These are phyloP conservation scores for Drosophila subpulchrella DNA, from an alignment of 1,140 invertebrate genomes.

Conservation along the genomic window DNA sequence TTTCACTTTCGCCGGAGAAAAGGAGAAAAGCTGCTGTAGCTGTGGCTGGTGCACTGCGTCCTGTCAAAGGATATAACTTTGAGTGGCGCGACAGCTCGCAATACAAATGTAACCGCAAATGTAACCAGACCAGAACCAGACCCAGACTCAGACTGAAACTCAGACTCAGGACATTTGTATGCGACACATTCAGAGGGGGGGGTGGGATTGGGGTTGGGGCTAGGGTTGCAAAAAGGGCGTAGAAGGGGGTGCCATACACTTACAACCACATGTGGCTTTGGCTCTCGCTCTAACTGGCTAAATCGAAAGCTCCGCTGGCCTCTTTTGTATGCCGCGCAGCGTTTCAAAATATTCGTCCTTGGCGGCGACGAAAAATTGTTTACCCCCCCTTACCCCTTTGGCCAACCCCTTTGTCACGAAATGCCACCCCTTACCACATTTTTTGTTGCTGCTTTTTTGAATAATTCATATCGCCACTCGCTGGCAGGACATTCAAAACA, in stretches of 20 bases:
- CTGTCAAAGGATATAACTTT: conserved; percentile 80
- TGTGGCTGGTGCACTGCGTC: conserved; percentile 63
- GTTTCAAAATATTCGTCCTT: conserved; percentile 83
- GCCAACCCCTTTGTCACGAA: too few relatives aligned
- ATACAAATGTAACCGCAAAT: conserved; percentile 77
- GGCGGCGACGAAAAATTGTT: conserved; percentile 75
- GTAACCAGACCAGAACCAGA: conserved; percentile 56
- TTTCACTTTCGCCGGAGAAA: conserved; percentile 78
- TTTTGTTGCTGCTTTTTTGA: conserved; percentile 67
- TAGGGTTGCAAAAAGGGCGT: background rate
- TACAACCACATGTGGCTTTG: conserved; percentile 47
- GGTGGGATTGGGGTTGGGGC: too few relatives aligned
- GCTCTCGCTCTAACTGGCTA: conserved; percentile 65
- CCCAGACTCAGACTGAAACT: conserved; percentile 43
- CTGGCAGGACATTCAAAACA: conserved; percentile 82
- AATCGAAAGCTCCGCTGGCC: conserved; percentile 60
- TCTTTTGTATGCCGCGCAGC: conserved; percentile 82
- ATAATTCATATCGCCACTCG: conserved; percentile 81
- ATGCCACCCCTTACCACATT: background rate
- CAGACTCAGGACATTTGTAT: conserved; percentile 75
- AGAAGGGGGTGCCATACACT: conserved; percentile 10
- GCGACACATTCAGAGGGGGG: conserved; percentile 58
- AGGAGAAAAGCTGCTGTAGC: conserved; percentile 29
- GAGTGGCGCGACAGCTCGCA: conserved; percentile 74
- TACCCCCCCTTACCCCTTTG: background rate